Base-by-base conservation (phyloP, 2,113 vertebrate genomes). In the Cnemophilus loriae region DNA sequence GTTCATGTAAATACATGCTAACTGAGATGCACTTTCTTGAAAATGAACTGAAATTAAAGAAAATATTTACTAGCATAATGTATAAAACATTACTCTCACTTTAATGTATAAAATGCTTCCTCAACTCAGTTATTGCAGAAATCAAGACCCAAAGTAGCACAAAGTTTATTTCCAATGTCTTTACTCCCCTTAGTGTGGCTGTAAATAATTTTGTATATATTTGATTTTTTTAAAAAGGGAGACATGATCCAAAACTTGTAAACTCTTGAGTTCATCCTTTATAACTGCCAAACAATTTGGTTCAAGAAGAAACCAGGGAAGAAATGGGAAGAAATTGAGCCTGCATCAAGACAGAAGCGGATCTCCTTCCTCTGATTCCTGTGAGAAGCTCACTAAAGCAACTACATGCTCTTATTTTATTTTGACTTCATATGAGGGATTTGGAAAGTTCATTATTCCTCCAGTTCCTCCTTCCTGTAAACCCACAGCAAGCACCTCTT, bases 31-130 rank as follows among this genome's bases (percentile, higher is more conserved):
- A 88, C 39, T 55, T 94, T 90, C 71, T 85, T 77, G 55, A 94
- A 95, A 95, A 84, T 74, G 64, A 92, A 92, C 35, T 63, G 55
- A 76, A 96, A 96, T 85, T 60, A 86, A 90, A 93, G 70, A 83
- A 93, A 92, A 89, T 92, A 81, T 93, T 88, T 90, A 75, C 86
- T 87, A 92, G 59, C n/a, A 56, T 81, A 56, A 93, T 71, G 37
- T 93, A 63, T 84, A 93, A 94, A 96, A 95, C 76, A 88, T 95
- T 52, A 83, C 14, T 15, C 30, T 27, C 22, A 37, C 63, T 96
- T 88, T 64, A 93, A 96, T 24, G 27, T 56, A 88, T 92, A 79
- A 90, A 94, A 93, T 50, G 70, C 68, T 88, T 68, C 33, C 47
- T 26, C 30, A 37, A 35, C 37, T 88, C 89, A 64, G 76, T 70